Evolutionary conservation across 2,888 invertebrate species (phyloP), one percentile per base, ranked within the genome.

Genomic region (Coenonympha glycerion): DNA sequence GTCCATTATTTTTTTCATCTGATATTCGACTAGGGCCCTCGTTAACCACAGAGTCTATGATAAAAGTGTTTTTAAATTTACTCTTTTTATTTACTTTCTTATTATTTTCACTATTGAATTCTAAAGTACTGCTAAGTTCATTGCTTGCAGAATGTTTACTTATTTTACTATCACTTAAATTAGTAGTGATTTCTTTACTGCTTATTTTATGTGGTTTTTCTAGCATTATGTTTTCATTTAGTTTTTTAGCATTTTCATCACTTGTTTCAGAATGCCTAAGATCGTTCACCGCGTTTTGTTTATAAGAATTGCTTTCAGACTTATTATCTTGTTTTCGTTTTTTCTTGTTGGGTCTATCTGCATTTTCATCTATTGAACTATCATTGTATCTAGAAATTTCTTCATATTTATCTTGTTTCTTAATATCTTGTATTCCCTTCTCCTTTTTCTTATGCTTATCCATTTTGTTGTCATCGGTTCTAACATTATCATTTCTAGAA

Each of bases 171-270:
- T 49, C 39, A 24, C 40, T 33, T 19, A 4, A 22, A 5, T 15
- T 11, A 16, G 6, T 15, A 8, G 15, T 33, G 8, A 8, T 16
- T 6, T 8, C 8, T 33, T 16, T 16, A 33, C 6, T 31, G 3
- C 5, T 15, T 4, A 6, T 6, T 36, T 5, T 36, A 36, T 36
- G 11, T 21, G 16, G 3, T 15, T 33, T 33, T 8, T 16, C 31
- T 53, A 59, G 54, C 71, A 73, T 40, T n/a, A 68, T 75, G 46
- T 72, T 77, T 55, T 69, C 73, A 34, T 63, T 64, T 8, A 21
- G 22, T 24, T 44, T 6, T 30, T 45, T n/a, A 15, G 22, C 21
- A 9, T 8, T n/a, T 15, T 8, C 1, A 3, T 42, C 44, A 51
- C 54, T 63, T 65, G 51, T 50, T 40, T 49, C 47, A 13, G 3